phyloP scores from a whole-genome alignment of 1,140 invertebrate species.

The Bathynomus jamesi region DNA sequence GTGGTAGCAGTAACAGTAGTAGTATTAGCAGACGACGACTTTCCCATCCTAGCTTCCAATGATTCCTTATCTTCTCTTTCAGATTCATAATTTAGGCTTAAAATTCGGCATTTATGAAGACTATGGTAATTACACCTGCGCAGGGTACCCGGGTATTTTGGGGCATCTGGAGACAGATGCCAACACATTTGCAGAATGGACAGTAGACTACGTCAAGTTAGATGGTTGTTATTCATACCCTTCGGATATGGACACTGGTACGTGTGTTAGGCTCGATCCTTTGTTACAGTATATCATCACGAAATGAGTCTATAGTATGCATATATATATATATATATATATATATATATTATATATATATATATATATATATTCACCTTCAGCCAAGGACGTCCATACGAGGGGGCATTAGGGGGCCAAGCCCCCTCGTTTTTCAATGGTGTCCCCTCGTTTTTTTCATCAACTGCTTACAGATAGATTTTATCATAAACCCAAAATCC shows the following conservation, averaged over 20 bases:
- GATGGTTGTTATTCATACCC: constrained; percentile 41
- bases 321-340: constrained; percentile 8
- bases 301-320: neutral
- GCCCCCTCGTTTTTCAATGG: too few species aligned
- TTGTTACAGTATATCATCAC: neutral
- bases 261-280: too few species aligned
- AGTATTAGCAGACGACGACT: too few species aligned
- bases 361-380: neutral
- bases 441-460: neutral
- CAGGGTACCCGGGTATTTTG: constrained; percentile 86
- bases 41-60: too few species aligned
- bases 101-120: constrained; percentile 98
- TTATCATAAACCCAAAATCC: constrained; percentile 14
- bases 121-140: constrained; percentile 90
- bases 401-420: too few species aligned
- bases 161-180: constrained; percentile 79
- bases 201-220: neutral
- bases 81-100: constrained; percentile 86
- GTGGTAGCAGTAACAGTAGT: neutral
- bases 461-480: constrained; percentile 40
- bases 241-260: constrained; percentile 1
- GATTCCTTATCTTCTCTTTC: too few species aligned
- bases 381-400: neutral
- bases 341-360: constrained; percentile 5
- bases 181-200: constrained; percentile 47